These are phyloP conservation scores for Miltochrista miniata DNA, from an alignment of 2,888 invertebrate genomes.

Conservation along the genomic window DNA sequence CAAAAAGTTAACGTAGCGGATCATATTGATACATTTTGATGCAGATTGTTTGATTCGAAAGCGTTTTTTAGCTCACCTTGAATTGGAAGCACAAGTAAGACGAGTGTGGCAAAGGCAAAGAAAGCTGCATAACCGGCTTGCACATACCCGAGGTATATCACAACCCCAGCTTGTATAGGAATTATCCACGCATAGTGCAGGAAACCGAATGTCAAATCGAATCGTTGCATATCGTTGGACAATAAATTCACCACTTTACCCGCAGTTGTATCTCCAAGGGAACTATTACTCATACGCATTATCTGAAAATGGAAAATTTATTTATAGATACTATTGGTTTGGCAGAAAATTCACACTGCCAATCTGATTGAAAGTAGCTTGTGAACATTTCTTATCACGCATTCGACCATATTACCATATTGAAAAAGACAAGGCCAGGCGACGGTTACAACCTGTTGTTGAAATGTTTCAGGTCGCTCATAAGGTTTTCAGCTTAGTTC, in stretches of 20 bases:
- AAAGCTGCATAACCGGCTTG: conserved; percentile 87
- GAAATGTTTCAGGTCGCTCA: no score
- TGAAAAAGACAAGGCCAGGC: no score
- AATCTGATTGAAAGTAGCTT: no score
- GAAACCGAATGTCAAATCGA: conserved; percentile 89
- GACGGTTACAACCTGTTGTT: no score
- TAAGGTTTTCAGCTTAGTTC: no score
- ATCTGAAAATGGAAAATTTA: conserved; percentile 57
- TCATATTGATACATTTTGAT: no score
- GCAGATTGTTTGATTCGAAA: no score
- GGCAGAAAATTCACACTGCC: no score
- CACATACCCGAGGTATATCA: conserved; percentile 87
- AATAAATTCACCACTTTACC: conserved; percentile 95
- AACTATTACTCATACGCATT: conserved; percentile 78
- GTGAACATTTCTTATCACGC: no score
- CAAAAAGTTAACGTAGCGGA: no score
- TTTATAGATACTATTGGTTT: no score
- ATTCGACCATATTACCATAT: no score
- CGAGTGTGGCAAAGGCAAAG: conserved; percentile 86
- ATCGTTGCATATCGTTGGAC: conserved; percentile 94
- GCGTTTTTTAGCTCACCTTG: conserved; percentile 82
- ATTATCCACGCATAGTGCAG: conserved; percentile 93
- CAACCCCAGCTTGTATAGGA: conserved; percentile 85
- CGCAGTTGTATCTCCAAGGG: conserved; percentile 91
- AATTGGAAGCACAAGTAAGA: conserved; percentile 89